phyloP scores from a whole-genome alignment of 2,113 vertebrate species.

The Eulacestoma nigropectus region DNA sequence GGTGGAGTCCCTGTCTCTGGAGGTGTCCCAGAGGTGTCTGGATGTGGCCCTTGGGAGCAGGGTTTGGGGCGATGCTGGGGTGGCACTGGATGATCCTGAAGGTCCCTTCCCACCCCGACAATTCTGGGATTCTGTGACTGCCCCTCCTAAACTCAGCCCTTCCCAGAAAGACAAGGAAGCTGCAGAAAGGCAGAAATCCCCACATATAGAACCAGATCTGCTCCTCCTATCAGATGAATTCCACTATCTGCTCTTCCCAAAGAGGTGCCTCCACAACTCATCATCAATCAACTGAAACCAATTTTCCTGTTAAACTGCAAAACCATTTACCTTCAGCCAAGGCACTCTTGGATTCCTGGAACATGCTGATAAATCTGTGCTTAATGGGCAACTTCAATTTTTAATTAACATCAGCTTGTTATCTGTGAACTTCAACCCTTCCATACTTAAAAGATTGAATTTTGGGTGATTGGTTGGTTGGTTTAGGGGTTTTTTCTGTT shows the following conservation, averaged over 20 bases:
- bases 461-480: background rate
- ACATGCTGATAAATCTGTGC: background rate
- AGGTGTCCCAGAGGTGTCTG: background rate
- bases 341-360: background rate
- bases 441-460: background rate
- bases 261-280: background rate
- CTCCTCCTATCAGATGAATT: background rate
- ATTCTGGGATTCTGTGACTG: background rate
- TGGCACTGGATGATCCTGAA: background rate
- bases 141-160: background rate
- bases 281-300: background rate
- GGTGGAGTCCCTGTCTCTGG: background rate
- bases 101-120: background rate
- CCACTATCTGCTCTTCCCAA: background rate
- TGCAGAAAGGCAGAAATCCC: background rate
- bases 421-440: background rate
- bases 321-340: background rate
- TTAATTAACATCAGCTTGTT: background rate
- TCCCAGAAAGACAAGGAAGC: background rate
- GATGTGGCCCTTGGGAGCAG: background rate
- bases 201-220: background rate
- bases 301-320: background rate
- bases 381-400: background rate
- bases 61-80: background rate
- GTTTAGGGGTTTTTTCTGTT: background rate